Conservation (phyloP, 2,888 invertebrate species). For the Thyatira batis region DNA sequence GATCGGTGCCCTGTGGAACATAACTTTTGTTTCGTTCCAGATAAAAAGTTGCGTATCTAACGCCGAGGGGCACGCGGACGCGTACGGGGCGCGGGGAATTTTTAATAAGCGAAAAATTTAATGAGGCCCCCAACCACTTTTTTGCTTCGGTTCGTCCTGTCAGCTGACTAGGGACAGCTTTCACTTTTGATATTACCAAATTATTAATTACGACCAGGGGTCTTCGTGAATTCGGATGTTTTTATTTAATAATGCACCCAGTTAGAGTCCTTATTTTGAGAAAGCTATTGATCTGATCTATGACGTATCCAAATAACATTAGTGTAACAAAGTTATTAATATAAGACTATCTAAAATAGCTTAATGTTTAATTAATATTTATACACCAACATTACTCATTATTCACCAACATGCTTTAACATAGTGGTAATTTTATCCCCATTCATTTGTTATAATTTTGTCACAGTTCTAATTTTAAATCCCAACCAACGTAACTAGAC, state of each 20-base stretch:
- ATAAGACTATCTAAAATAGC: too few relatives aligned
- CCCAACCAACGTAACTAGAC: neutral
- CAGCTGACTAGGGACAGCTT: constrained; percentile 52
- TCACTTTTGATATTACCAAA: constrained; percentile 45
- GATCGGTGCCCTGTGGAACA: constrained; percentile 68
- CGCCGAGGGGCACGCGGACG: constrained; percentile 69
- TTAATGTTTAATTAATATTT: too few relatives aligned
- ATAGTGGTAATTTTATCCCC: too few relatives aligned
- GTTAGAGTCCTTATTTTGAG: too few relatives aligned
- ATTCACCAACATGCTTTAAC: too few relatives aligned
- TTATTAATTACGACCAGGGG: constrained; percentile 42
- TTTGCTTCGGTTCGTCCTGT: constrained; percentile 64
- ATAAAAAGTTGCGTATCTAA: constrained; percentile 78
- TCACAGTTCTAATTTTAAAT: neutral
- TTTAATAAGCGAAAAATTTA: constrained; percentile 83
- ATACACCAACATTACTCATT: too few relatives aligned
- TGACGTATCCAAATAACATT: too few relatives aligned
- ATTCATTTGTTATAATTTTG: too few relatives aligned
- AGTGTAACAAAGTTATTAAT: too few relatives aligned
- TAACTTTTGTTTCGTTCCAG: constrained; percentile 73
- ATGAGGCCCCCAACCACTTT: constrained; percentile 68
- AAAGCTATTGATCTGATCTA: neutral
- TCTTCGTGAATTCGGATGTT: constrained; percentile 21
- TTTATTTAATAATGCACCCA: constrained; percentile 6
- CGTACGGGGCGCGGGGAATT: constrained; percentile 74